A percentile compares a stretch with the other conserved stretches of the same genome.
phyloP scores from a whole-genome alignment of 2,888 invertebrate genomes.

The Lacanobia oleracea region DNA sequence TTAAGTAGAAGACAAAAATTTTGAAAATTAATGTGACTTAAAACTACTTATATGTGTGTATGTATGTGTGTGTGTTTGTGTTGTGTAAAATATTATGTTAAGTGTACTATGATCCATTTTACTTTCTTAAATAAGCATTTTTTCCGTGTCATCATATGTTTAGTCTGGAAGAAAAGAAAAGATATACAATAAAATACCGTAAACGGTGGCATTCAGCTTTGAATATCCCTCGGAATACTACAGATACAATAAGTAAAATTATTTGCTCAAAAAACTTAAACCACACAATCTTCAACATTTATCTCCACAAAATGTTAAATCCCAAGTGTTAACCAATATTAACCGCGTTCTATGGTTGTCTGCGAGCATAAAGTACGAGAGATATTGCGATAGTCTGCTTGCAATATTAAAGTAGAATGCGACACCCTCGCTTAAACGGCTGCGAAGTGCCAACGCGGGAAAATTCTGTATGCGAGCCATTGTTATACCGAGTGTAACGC shows the following conservation, averaged over 20 bases:
- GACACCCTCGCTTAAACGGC: slow-evolving; percentile 47
- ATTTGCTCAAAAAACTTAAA: not conserved
- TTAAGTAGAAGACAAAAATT: too few relatives aligned
- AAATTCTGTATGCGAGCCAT: slow-evolving; percentile 33
- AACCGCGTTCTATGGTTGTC: slow-evolving; percentile 23
- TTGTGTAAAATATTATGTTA: too few relatives aligned
- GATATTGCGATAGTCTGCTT: slow-evolving; percentile 58
- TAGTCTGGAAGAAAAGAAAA: too few relatives aligned
- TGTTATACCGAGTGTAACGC: slow-evolving; percentile 37
- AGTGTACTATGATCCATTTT: too few relatives aligned
- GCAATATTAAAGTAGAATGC: slow-evolving; percentile 58
- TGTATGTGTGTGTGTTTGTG: too few relatives aligned
- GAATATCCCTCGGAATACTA: not conserved
- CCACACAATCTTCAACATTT: slow-evolving; percentile 5
- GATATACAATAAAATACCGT: not conserved
- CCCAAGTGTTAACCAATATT: slow-evolving; percentile 34
- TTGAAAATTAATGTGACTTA: too few relatives aligned
- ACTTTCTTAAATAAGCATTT: too few relatives aligned
- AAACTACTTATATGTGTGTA: too few relatives aligned
- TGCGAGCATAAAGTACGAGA: slow-evolving; percentile 41
- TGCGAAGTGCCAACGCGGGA: slow-evolving; percentile 40
- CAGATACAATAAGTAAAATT: not conserved
- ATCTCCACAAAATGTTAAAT: slow-evolving; percentile 18
- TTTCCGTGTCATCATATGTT: too few relatives aligned
- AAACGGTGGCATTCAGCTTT: not conserved